Evolutionary conservation across 2,888 invertebrate genomes (phyloP).

Genomic region (Hecatera dysodea): DNA sequence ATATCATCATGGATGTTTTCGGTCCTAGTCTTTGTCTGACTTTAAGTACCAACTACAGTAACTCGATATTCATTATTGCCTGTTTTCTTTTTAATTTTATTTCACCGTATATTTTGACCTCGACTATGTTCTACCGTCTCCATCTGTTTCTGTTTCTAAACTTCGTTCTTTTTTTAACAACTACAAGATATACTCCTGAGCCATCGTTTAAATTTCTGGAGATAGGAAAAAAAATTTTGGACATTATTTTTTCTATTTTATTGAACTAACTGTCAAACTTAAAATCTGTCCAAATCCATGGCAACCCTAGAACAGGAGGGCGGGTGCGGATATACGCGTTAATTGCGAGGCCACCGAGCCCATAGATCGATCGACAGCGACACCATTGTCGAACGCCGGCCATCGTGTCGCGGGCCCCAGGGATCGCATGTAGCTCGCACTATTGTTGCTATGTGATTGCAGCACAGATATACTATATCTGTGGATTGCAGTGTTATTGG

Average conservation of each 20-base stretch:
- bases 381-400: conserved; percentile 70
- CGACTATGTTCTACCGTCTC: background rate
- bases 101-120: background rate
- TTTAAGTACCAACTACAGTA: too few relatives aligned
- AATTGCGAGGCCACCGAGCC: conserved; percentile 81
- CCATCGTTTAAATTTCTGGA: background rate
- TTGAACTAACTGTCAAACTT: background rate
- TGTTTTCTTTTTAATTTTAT: background rate
- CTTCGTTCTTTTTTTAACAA: background rate
- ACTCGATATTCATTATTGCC: too few relatives aligned
- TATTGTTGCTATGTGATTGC: conserved; percentile 52
- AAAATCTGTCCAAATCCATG: conserved; percentile 27
- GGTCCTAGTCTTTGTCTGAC: too few relatives aligned
- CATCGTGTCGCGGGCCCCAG: conserved; percentile 67
- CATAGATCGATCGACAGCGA: conserved; percentile 71
- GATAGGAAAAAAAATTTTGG: background rate
- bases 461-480: too few relatives aligned
- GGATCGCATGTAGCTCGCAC: conserved; percentile 40
- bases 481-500: conserved; percentile 39
- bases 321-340: conserved; percentile 84
- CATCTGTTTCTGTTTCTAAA: background rate
- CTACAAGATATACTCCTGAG: too few relatives aligned
- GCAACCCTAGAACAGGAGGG: conserved; percentile 63
- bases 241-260: background rate
- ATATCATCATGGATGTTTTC: background rate